Conservation (phyloP, 2,888 invertebrate genomes). For the Amiota minor region DNA sequence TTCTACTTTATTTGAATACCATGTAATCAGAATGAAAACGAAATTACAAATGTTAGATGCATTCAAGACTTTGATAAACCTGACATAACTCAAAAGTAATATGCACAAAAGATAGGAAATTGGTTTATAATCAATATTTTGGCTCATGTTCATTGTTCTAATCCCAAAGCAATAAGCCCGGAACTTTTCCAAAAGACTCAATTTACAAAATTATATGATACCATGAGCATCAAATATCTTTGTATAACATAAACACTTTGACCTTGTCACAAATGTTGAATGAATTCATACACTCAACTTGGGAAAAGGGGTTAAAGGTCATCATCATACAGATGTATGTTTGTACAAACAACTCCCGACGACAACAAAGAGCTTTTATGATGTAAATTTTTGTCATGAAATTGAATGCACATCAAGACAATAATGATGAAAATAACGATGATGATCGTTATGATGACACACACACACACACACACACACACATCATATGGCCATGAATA, state of each 20-base stretch:
- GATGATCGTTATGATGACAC: background rate
- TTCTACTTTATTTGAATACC: background rate
- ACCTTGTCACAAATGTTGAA: background rate
- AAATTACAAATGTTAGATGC: no score
- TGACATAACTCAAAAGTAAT: background rate
- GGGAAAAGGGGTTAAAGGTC: slow-evolving; percentile 18
- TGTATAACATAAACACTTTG: background rate
- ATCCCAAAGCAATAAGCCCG: no score
- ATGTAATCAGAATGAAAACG: slow-evolving; percentile 6
- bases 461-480: no score
- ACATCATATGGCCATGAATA: background rate
- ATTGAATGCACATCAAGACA: slow-evolving; percentile 18
- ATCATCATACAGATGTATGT: background rate
- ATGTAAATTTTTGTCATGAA: slow-evolving; percentile 51
- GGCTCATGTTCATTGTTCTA: no score
- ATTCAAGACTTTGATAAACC: background rate
- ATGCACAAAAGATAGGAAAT: background rate
- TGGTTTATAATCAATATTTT: background rate
- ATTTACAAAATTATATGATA: no score
- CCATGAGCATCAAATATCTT: no score
- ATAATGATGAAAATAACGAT: background rate
- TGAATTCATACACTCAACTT: background rate
- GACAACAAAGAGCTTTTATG: slow-evolving; percentile 55
- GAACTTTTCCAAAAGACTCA: no score
- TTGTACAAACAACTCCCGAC: no score